These are phyloP conservation scores for Dynastes hyllus DNA, from an alignment of 2,888 invertebrate genomes.

Conservation along the genomic window DNA sequence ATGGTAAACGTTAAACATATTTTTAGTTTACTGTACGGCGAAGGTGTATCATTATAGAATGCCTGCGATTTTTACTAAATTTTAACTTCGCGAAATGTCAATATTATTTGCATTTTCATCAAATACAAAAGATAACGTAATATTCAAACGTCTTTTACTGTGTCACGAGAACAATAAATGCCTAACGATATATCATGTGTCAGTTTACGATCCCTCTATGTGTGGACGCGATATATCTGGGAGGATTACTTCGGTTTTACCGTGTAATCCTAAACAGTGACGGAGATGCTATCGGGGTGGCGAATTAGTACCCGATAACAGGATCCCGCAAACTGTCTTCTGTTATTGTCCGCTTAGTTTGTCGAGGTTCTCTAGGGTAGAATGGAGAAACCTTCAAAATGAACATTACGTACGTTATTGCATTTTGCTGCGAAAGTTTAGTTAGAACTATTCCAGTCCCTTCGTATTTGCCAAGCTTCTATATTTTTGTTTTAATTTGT, in stretches of 20 bases:
- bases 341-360: constrained; percentile 33
- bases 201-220: constrained; percentile 33
- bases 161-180: constrained; percentile 21
- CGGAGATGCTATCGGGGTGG: constrained; percentile 60
- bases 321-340: constrained; percentile 53
- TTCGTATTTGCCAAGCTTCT: no score
- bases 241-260: constrained; percentile 62
- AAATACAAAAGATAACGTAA: not conserved
- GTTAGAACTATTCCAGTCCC: no score
- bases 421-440: no score
- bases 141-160: not conserved
- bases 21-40: no score
- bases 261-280: constrained; percentile 62
- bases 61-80: no score
- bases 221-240: constrained; percentile 48
- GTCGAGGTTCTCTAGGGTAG: not conserved
- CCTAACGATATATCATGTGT: constrained; percentile 27
- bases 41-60: no score
- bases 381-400: not conserved
- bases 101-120: no score
- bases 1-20: no score
- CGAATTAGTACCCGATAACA: constrained; percentile 63
- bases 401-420: not conserved
- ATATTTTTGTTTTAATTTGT: no score
- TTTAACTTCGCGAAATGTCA: no score